Percentiles rank a stretch among this genome's conserved stretches.
Evolutionary conservation across 2,113 vertebrate genomes (phyloP).

Genomic region (Oenanthe melanoleuca): DNA sequence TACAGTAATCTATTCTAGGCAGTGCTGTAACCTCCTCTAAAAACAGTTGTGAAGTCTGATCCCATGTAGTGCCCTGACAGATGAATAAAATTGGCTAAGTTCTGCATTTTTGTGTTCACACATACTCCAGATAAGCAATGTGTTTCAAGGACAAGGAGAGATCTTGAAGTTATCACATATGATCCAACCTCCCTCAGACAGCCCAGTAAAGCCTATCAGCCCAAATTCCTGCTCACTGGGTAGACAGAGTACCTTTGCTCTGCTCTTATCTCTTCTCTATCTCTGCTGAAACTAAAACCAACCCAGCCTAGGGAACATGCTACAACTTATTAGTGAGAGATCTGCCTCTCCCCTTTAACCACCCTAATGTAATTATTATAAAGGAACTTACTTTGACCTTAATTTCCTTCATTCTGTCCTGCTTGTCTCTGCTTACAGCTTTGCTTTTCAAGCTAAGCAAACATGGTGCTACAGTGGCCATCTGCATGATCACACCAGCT

Average conservation of each 20-base stretch:
- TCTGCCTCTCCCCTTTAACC: not conserved
- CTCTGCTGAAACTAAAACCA: not conserved
- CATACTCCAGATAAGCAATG: not conserved
- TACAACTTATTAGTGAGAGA: not conserved
- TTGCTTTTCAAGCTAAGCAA: not conserved
- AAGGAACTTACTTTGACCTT: not conserved
- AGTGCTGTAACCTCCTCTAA: not conserved
- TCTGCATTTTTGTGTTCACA: not conserved
- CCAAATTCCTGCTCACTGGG: not conserved
- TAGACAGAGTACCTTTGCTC: not conserved
- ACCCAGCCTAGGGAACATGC: not conserved
- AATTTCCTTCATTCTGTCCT: not conserved
- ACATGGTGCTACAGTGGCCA: not conserved
- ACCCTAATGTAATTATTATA: not conserved
- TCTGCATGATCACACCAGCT: not conserved
- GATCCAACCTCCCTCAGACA: not conserved
- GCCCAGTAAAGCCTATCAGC: not conserved
- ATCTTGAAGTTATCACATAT: not conserved
- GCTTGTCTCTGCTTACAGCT: not conserved
- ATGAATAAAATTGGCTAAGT: not conserved
- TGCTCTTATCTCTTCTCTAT: not conserved
- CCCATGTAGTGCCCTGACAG: not conserved
- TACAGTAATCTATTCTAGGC: not conserved
- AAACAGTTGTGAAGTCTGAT: not conserved
- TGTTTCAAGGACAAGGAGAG: not conserved